Base-by-base conservation (phyloP, 2,888 invertebrate genomes). In the Drosophila ezoana region DNA sequence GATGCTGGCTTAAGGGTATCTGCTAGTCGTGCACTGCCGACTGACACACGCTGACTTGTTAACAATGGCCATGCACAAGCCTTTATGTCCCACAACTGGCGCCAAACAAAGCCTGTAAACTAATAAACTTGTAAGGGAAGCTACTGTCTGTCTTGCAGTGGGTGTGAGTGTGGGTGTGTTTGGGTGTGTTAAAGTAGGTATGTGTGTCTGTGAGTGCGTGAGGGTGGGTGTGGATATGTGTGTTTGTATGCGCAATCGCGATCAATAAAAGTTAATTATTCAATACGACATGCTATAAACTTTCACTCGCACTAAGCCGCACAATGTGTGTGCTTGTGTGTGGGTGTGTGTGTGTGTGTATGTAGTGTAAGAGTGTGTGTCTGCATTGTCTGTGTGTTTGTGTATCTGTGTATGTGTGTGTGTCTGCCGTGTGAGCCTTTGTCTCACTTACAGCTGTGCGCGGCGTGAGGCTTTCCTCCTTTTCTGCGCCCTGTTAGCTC, bases 231-330 rank as follows among this genome's bases (percentile, higher is more conserved):
- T 51, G 28, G 28, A 8, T 8, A 28, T 28, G 8, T 28, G 28
- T 28, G 8, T 8, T 28, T 28, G 28, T 28, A 28, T 28, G 52
- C 64, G 54, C 67, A 68, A 79, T 69, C 71, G 72, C 87, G 78
- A 81, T 90, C 90, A 83, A 90, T 90, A 90, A 87, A 87, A 74
- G 75, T 90, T 81, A 90, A 88, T 85, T 90, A 90, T 90, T 90
- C 79, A 90, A 74, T 81, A 75, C 70, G 72, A 72, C 81, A 71
- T 66, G 75, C 72, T 65, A 81, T 79, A 86, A 80, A 78, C 77
- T 76, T 74, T 76, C 68, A 62, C 72, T 58, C 43, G 52, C 65
- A 65, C 69, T 76, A 72, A 83, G 67, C 76, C 68, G 63, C 38
- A 49, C 79, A 72, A 67, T 71, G 59, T 72, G 52, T 47, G 57